These are phyloP conservation scores for Brienomyrus longianalis DNA, from an alignment of 2,113 vertebrate genomes.

Conservation along the genomic window DNA sequence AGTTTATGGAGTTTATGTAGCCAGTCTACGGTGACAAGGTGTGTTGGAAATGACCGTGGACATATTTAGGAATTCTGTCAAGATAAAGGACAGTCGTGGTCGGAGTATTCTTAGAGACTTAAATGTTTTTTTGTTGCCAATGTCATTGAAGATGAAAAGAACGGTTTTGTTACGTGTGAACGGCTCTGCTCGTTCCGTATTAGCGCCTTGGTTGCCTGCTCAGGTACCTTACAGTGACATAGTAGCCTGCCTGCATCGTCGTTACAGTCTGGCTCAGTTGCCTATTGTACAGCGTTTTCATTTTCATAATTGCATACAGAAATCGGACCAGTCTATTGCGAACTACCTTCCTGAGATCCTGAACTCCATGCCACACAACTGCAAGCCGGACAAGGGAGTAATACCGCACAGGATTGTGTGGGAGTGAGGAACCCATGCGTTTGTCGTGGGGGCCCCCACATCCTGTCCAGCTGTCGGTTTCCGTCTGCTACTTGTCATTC, in stretches of 20 bases:
- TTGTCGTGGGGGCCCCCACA: not conserved
- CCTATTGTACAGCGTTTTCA: not conserved
- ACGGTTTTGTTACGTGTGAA: not conserved
- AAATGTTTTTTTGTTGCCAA: not conserved
- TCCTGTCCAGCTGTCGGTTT: not conserved
- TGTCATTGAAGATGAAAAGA: not conserved
- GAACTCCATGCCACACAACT: not conserved
- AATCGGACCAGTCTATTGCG: not conserved
- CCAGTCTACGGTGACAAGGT: no score
- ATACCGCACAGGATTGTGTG: not conserved
- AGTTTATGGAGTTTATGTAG: no score
- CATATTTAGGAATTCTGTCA: not conserved
- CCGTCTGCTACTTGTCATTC: not conserved
- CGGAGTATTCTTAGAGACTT: not conserved
- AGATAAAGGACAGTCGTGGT: not conserved
- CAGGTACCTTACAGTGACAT: not conserved
- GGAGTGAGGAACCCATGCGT: not conserved
- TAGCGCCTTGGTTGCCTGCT: not conserved
- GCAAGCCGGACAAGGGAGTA: not conserved
- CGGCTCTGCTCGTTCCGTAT: not conserved
- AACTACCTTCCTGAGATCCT: not conserved
- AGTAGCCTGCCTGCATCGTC: not conserved
- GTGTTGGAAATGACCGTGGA: not conserved
- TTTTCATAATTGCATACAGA: not conserved
- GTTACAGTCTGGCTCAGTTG: not conserved